Evolutionary conservation across 2,888 invertebrate species (phyloP).

Genomic region (Ectemnius continuus): DNA sequence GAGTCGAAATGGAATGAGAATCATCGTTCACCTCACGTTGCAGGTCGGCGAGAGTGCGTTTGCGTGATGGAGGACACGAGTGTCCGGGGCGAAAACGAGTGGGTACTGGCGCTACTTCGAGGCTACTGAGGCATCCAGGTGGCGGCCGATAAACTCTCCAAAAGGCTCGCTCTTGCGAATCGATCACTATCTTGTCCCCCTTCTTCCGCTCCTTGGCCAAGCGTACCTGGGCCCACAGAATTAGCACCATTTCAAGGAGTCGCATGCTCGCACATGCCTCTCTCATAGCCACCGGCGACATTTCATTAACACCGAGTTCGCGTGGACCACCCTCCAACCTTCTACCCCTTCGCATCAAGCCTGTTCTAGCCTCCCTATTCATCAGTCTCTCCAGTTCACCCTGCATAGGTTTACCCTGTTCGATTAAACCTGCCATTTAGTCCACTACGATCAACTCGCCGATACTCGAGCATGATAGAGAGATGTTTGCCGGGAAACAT

Average conservation of each 20-base stretch:
- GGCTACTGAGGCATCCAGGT: conserved; percentile 90
- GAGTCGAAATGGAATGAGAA: too few relatives aligned
- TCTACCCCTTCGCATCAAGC: too few relatives aligned
- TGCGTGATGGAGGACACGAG: conserved; percentile 83
- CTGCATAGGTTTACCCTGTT: too few relatives aligned
- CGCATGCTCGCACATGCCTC: conserved; percentile 30
- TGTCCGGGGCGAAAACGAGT: conserved; percentile 84
- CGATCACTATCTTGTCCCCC: conserved; percentile 96
- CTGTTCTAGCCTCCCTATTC: too few relatives aligned
- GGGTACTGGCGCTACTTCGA: conserved; percentile 92
- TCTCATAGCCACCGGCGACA: too few relatives aligned
- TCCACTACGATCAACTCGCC: too few relatives aligned
- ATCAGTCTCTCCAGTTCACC: too few relatives aligned
- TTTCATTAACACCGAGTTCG: too few relatives aligned
- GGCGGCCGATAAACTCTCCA: conserved; percentile 98
- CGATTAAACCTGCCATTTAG: too few relatives aligned
- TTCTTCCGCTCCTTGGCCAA: conserved; percentile 96
- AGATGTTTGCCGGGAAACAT: too few relatives aligned
- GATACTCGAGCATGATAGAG: too few relatives aligned
- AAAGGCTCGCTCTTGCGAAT: conserved; percentile 98
- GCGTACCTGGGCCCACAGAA: conserved; percentile 82
- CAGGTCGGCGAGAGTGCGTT: conserved; percentile 87
- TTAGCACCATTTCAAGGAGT: conserved; percentile 59
- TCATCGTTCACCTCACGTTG: conserved; percentile 85
- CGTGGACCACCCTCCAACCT: too few relatives aligned